A percentile compares a stretch with the other conserved stretches of the same genome.
These are phyloP conservation scores for Spilarctia lutea DNA, from an alignment of 2,888 invertebrate genomes.

Conservation along the genomic window DNA sequence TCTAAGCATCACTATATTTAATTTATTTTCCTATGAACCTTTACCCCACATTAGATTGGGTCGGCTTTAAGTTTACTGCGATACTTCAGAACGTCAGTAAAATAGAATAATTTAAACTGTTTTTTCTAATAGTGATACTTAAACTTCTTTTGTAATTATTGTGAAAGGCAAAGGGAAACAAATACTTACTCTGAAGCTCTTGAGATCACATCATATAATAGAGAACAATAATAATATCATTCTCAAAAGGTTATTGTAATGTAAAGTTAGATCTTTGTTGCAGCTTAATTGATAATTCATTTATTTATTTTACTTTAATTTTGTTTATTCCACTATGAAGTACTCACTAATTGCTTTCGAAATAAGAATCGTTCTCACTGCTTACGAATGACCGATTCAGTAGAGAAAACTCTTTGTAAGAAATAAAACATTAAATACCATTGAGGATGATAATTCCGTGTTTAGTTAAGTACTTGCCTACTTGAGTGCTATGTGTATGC, in stretches of 20 bases:
- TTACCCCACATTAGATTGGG: too few species aligned
- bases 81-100: too few species aligned
- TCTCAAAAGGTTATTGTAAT: neutral
- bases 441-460: neutral
- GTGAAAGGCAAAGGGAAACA: neutral
- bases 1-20: too few species aligned
- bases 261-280: neutral
- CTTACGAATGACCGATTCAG: neutral
- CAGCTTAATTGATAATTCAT: neutral
- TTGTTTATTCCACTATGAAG: neutral
- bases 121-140: neutral
- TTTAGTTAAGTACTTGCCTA: too few species aligned
- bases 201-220: too few species aligned
- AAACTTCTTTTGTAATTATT: neutral
- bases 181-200: neutral
- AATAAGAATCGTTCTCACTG: neutral
- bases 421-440: neutral
- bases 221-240: neutral
- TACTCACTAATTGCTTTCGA: slow-evolving; percentile 5
- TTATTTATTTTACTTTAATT: slow-evolving; percentile 4
- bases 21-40: too few species aligned
- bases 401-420: neutral
- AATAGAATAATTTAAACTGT: neutral
- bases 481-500: too few species aligned
- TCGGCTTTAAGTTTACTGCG: too few species aligned